Base-by-base conservation (phyloP, 1,140 invertebrate genomes). In the Drosophila santomea region DNA sequence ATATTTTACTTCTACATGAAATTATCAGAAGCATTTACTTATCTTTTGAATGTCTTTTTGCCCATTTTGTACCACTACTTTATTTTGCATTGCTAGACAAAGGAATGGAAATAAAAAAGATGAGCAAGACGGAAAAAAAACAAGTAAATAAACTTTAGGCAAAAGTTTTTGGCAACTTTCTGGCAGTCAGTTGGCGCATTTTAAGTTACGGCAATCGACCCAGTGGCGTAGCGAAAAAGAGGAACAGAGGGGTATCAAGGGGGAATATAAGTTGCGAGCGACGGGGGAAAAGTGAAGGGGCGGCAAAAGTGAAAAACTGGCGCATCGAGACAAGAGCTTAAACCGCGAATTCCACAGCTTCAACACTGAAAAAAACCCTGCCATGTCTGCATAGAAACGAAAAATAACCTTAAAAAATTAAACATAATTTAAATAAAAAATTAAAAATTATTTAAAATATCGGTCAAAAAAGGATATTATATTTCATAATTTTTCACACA, bases 151-250 rank as follows among this genome's bases (percentile, higher is more conserved):
- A 86, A 86, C 79, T 86, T 83, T 76, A 57, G 72, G 60, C 75
- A 66, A 86, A 85, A 88, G 64, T 86, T 86, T 89, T 63, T 57
- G 80, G 59, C 66, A 79, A 86, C 84, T 82, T 86, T 86, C 59
- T 76, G 83, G 75, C 76, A 86, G 84, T 76, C 84, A 77, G 79
- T 86, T 86, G 79, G 79, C 83, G 83, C 83, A 83, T 86, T 86
- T 86, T 83, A 86, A 86, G 83, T 88, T 88, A 83, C 62, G 72
- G 66, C 83, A 88, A 79, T 88, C 79, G 82, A 78, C 45, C 32
- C 43, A 60, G 55, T 15, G 38, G 64, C 60, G 54, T 62, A 12
- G 17, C 43, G 17, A n/a, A 11, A 20, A 44, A 20, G 8, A 4
- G 52, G 25, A 20, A 14, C 23, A 45, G 11, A 50, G 25, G 41